These are phyloP conservation scores for Oreonectes daqikongensis DNA, from an alignment of 2,797 vertebrate species.

Conservation along the genomic window DNA sequence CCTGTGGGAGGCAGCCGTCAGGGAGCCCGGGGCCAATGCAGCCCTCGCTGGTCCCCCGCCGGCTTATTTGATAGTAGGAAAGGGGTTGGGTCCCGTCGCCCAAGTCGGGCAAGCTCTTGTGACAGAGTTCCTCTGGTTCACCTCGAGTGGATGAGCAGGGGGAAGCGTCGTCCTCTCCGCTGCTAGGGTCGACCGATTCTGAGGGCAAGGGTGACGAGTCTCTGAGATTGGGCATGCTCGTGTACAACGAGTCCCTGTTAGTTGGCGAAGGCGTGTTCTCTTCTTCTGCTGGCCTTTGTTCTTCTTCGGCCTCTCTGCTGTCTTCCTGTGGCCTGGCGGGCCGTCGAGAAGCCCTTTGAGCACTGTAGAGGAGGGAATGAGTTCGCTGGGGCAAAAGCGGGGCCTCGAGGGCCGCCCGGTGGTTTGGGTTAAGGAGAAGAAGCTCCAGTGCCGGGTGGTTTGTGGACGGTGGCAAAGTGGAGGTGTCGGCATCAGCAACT, in stretches of 20 bases:
- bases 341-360: constrained; percentile 78
- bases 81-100: constrained; percentile 87
- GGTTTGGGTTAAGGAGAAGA: constrained; percentile 83
- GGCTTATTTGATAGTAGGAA: constrained; percentile 94
- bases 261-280: constrained; percentile 81
- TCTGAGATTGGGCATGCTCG: constrained; percentile 98
- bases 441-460: constrained; percentile 86
- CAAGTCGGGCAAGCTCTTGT: constrained; percentile 96
- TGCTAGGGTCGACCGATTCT: constrained; percentile 85
- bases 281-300: constrained; percentile 81
- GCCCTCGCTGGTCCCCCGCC: constrained; percentile 91
- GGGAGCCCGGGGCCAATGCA: constrained; percentile 87
- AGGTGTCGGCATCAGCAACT: constrained; percentile 83
- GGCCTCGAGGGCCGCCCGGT: constrained; percentile 89
- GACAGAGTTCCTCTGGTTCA: constrained; percentile 90
- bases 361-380: constrained; percentile 97
- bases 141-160: constrained; percentile 86
- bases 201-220: constrained; percentile 87
- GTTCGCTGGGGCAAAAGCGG: constrained; percentile 97
- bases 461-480: constrained; percentile 77
- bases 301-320: constrained; percentile 79
- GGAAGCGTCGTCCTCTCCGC: constrained; percentile 84
- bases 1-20: constrained; percentile 64
- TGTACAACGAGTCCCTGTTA: constrained; percentile 98
- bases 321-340: constrained; percentile 24